Base-by-base conservation (phyloP, 1,140 invertebrate species). In the Bombus impatiens region DNA sequence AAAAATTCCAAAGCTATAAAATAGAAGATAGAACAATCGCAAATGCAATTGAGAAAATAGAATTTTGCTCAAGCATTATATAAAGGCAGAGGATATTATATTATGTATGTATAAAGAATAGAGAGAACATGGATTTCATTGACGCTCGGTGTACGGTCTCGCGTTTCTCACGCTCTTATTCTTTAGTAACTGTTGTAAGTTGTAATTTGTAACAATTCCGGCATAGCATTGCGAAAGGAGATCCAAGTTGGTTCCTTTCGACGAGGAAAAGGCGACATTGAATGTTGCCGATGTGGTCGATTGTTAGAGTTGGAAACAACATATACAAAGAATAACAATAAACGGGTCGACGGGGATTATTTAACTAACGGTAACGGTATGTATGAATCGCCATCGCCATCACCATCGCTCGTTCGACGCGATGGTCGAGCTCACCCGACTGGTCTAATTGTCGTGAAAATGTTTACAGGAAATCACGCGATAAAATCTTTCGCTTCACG, bases 301-400 rank as follows among this genome's bases (percentile, higher is more conserved):
- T 87, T 76, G 86, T 59, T 62, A 59, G 74, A 72, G 32, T 53
- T 53, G 6, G 18, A 53, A 22, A 53, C 47, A 53, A 53, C 18
- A 22, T 53, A 79, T 70, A 42, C 47, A 53, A 75, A 37, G 44
- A 25, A n/a, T 10, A 70, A 87, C 40, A 68, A 83, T 77, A 82
- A 88, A 82, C 62, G 70, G 80, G 80, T 79, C 71, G 87, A 65
- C 74, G 10, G 47, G 75, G 87, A 88, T 88, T 87, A 88, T 88
- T 88, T 78, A 88, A 75, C 65, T 67, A 47, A 53, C 47, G 47
- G 18, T 22, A 53, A 53, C 47, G 47, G 18, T 53, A 53, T 53
- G 47, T 65, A 87, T 87, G 81, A 71, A 88, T 40, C 44, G 44
- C 13, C 44, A 88, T 15, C 15, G 1, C 47, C 18, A 53, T 53